phyloP scores from a whole-genome alignment of 1,140 invertebrate species.

The Lepidurus couesii region DNA sequence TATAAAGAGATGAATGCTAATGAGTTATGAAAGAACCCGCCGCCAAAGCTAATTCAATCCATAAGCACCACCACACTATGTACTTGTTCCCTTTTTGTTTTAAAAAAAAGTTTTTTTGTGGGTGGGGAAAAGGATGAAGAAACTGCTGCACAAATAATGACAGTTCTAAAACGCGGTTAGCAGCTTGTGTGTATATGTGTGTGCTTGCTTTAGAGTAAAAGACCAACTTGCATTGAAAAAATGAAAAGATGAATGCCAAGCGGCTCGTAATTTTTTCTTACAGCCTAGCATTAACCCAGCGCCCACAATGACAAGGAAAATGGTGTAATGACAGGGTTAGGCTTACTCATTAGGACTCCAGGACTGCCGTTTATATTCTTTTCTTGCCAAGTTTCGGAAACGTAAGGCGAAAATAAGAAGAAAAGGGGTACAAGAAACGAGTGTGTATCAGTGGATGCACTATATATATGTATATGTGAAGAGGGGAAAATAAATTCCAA shows the following conservation, averaged over 20 bases:
- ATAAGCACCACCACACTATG: constrained; percentile 19
- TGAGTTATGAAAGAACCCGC: constrained; percentile 14
- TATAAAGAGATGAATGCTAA: constrained; percentile 22
- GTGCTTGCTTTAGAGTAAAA: background rate
- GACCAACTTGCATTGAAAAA: background rate
- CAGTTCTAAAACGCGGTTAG: constrained; percentile 14
- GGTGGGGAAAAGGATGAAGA: background rate
- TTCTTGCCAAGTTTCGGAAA: background rate
- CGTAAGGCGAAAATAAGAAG: background rate
- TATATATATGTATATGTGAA: no score
- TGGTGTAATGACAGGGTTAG: constrained; percentile 15
- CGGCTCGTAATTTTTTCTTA: constrained; percentile 22
- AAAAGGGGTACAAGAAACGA: background rate
- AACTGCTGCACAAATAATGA: constrained; percentile 19
- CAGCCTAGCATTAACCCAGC: constrained; percentile 6
- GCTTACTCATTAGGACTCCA: background rate
- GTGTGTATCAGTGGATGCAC: background rate
- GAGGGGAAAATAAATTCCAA: background rate
- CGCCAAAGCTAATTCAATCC: constrained; percentile 13
- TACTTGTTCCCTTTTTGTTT: background rate
- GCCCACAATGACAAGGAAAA: constrained; percentile 17
- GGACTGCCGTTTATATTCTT: background rate
- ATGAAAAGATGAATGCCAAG: constrained; percentile 14
- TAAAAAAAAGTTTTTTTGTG: background rate
- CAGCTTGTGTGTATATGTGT: constrained; percentile 16